These are phyloP conservation scores for Zelostemma sp. DNA, from an alignment of 1,140 invertebrate genomes.

Conservation along the genomic window DNA sequence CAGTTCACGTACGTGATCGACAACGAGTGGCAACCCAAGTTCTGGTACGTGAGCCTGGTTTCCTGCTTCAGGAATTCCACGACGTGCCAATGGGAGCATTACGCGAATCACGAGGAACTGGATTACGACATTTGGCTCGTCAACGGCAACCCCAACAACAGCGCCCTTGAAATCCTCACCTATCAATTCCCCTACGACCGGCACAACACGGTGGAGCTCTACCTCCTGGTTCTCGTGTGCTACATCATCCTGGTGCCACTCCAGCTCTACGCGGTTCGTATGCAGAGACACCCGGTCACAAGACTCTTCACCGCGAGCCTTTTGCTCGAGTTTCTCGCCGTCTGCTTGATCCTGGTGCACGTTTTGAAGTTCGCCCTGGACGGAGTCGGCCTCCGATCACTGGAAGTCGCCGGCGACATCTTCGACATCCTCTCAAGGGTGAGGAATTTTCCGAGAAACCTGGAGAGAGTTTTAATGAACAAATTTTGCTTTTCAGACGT, in stretches of 20 bases:
- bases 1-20: slow-evolving; percentile 96
- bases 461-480: too few relatives aligned
- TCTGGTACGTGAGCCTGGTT: slow-evolving; percentile 96
- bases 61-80: slow-evolving; percentile 87
- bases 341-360: slow-evolving; percentile 90
- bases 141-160: slow-evolving; percentile 92
- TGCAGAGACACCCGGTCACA: slow-evolving; percentile 92
- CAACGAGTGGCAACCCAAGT: slow-evolving; percentile 89
- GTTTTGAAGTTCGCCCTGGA: slow-evolving; percentile 90
- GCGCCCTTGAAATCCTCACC: slow-evolving; percentile 85
- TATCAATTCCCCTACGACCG: slow-evolving; percentile 98
- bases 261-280: slow-evolving; percentile 89
- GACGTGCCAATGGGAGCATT: slow-evolving; percentile 87
- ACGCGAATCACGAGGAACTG: slow-evolving; percentile 73
- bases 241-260: slow-evolving; percentile 90
- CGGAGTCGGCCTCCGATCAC: slow-evolving; percentile 84
- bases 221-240: slow-evolving; percentile 88
- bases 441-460: slow-evolving; percentile 48
- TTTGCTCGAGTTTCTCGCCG: slow-evolving; percentile 85
- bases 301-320: slow-evolving; percentile 90
- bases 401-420: slow-evolving; percentile 90
- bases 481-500: slow-evolving; percentile 81
- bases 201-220: slow-evolving; percentile 93
- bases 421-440: slow-evolving; percentile 91
- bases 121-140: slow-evolving; percentile 96